phyloP scores from a whole-genome alignment of 2,888 invertebrate species.

The Gryllus longicercus region DNA sequence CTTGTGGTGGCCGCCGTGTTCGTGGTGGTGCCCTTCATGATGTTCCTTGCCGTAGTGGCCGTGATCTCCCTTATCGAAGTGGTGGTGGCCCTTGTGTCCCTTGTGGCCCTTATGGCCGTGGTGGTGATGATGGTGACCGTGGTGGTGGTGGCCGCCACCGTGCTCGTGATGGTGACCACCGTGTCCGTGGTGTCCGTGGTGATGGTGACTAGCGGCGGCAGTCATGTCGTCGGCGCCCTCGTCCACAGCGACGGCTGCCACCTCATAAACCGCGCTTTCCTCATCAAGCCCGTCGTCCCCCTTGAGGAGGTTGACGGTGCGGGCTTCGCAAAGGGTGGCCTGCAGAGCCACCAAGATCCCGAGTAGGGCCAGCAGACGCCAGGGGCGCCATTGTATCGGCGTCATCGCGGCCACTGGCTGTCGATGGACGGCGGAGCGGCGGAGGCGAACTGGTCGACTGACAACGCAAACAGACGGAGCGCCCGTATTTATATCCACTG shows the following conservation, averaged over 20 bases:
- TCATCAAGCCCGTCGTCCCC: neutral
- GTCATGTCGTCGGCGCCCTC: slow-evolving; percentile 39
- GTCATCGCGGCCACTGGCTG: neutral
- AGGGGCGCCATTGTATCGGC: neutral
- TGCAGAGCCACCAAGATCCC: neutral
- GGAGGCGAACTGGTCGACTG: neutral
- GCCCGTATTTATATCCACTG: no score
- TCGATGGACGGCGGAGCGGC: neutral
- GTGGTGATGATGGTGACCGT: slow-evolving; percentile 63
- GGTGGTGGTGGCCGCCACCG: slow-evolving; percentile 68
- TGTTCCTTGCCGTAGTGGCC: slow-evolving; percentile 74
- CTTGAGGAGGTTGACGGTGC: neutral
- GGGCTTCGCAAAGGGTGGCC: neutral
- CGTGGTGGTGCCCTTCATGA: slow-evolving; percentile 62
- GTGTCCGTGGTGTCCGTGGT: slow-evolving; percentile 26
- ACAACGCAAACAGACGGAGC: no score
- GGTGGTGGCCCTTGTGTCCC: slow-evolving; percentile 71
- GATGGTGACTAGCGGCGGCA: slow-evolving; percentile 32
- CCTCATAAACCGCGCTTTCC: no score
- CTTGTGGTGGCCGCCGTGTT: slow-evolving; percentile 61
- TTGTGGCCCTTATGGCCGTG: slow-evolving; percentile 76
- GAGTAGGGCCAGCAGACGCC: slow-evolving; percentile 19
- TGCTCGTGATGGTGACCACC: slow-evolving; percentile 52
- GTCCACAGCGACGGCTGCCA: slow-evolving; percentile 35
- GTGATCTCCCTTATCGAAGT: slow-evolving; percentile 74